phyloP scores from a whole-genome alignment of 2,113 vertebrate genomes.

The Hoplias malabaricus region DNA sequence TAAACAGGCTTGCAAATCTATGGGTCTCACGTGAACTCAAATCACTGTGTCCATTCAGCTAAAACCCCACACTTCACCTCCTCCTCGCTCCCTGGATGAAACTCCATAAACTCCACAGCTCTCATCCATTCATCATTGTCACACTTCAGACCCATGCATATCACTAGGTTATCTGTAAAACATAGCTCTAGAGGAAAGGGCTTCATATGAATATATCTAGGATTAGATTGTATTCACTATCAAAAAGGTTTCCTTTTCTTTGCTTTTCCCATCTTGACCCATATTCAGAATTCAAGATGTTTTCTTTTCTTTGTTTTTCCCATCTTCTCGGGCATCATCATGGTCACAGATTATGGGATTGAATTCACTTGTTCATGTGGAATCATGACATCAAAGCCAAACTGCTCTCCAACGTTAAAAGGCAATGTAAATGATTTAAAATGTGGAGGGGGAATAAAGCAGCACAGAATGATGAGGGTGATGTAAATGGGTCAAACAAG shows the following conservation, averaged over 20 bases:
- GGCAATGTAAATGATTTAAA: slow-evolving; percentile 52
- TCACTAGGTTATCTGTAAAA: not conserved
- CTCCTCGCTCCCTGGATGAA: not conserved
- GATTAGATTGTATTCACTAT: too few relatives aligned
- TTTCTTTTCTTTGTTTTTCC: too few relatives aligned
- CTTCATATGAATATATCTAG: too few relatives aligned
- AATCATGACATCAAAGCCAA: slow-evolving; percentile 49
- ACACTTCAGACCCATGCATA: not conserved
- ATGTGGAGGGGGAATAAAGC: slow-evolving; percentile 48
- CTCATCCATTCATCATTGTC: not conserved
- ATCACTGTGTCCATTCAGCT: not conserved
- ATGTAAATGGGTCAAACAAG: slow-evolving; percentile 50
- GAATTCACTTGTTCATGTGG: slow-evolving; percentile 51
- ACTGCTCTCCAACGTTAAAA: slow-evolving; percentile 42
- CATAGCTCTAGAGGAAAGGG: not conserved
- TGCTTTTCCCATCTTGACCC: too few relatives aligned
- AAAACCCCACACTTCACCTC: not conserved
- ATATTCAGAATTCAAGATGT: too few relatives aligned
- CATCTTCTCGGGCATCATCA: not conserved
- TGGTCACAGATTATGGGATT: not conserved
- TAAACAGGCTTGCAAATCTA: not conserved
- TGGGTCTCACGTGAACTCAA: not conserved
- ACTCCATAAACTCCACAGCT: slow-evolving; percentile 1
- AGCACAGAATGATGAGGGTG: not conserved
- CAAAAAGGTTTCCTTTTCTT: too few relatives aligned